Percentiles rank a stretch among this genome's conserved stretches.
Conservation (phyloP, 1,140 invertebrate genomes). For the Drosophila sproati region DNA sequence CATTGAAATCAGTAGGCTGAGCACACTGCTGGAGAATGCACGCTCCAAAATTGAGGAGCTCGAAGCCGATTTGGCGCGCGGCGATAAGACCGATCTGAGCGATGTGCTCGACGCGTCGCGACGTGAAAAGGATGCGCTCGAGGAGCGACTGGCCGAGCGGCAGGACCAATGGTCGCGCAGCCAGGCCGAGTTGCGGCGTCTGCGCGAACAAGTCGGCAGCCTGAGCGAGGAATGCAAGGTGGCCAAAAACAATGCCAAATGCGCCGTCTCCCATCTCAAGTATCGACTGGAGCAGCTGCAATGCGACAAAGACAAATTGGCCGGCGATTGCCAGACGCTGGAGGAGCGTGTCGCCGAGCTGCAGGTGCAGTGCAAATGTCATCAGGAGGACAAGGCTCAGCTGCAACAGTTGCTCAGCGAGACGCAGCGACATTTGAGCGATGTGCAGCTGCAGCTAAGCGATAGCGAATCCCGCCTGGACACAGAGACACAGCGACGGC, state of each 20-base stretch:
- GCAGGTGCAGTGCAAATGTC: constrained; percentile 89
- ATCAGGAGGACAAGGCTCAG: constrained; percentile 91
- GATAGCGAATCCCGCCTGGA: constrained; percentile 87
- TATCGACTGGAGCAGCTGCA: constrained; percentile 90
- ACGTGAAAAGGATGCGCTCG: constrained; percentile 89
- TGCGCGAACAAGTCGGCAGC: constrained; percentile 89
- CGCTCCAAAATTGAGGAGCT: constrained; percentile 89
- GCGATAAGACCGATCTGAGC: constrained; percentile 88
- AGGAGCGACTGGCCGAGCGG: constrained; percentile 89
- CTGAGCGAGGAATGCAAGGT: constrained; percentile 93
- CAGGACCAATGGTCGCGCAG: constrained; percentile 91
- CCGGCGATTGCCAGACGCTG: constrained; percentile 89
- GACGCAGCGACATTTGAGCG: constrained; percentile 88
- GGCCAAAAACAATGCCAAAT: constrained; percentile 92
- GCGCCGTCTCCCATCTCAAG: constrained; percentile 91
- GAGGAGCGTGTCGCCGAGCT: constrained; percentile 91
- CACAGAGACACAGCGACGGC: constrained; percentile 87
- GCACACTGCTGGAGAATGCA: constrained; percentile 92
- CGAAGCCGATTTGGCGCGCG: constrained; percentile 87
- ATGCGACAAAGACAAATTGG: constrained; percentile 89
- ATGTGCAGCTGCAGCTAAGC: constrained; percentile 86
- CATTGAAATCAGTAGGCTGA: constrained; percentile 91
- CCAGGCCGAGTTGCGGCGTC: constrained; percentile 90
- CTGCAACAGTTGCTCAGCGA: constrained; percentile 88
- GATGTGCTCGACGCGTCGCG: constrained; percentile 89